A percentile compares a stretch with the other conserved stretches of the same genome.
phyloP scores from a whole-genome alignment of 2,797 vertebrate genomes.

The Cuniculus paca region DNA sequence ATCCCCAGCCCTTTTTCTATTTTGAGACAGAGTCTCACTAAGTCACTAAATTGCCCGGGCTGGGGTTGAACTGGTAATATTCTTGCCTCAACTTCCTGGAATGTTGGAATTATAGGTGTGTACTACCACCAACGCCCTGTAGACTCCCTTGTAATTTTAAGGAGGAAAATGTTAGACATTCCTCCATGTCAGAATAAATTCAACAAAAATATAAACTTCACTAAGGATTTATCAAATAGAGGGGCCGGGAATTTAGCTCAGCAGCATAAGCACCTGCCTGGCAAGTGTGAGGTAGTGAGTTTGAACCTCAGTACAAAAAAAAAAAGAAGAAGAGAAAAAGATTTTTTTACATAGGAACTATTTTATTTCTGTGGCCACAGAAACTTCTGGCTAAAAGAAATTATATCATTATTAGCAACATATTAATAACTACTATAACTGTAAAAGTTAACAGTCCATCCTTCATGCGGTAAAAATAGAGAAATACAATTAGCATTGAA shows the following conservation, averaged over 20 bases:
- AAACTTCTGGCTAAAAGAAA: neutral
- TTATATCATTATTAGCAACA: neutral
- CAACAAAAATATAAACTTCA: constrained; percentile 20
- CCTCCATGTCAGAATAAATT: neutral
- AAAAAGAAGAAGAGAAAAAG: too few relatives aligned
- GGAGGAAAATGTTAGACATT: neutral
- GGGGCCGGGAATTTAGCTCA: too few relatives aligned
- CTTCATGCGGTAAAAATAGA: neutral
- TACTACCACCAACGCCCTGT: neutral
- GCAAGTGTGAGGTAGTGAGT: too few relatives aligned
- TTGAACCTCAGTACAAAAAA: too few relatives aligned
- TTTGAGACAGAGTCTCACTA: neutral
- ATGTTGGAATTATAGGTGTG: neutral
- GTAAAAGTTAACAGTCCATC: neutral
- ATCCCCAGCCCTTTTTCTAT: neutral
- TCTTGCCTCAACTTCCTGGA: neutral
- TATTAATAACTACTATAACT: neutral
- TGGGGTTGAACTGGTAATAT: neutral
- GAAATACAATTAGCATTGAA: neutral
- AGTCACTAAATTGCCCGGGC: neutral
- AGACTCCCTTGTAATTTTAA: constrained; percentile 15
- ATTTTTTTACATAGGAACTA: too few relatives aligned
- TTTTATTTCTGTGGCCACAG: neutral
- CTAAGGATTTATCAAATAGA: neutral
- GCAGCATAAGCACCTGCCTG: too few relatives aligned